phyloP scores from a whole-genome alignment of 92 coral and sea anemone genomes.

The Porites lobata region DNA sequence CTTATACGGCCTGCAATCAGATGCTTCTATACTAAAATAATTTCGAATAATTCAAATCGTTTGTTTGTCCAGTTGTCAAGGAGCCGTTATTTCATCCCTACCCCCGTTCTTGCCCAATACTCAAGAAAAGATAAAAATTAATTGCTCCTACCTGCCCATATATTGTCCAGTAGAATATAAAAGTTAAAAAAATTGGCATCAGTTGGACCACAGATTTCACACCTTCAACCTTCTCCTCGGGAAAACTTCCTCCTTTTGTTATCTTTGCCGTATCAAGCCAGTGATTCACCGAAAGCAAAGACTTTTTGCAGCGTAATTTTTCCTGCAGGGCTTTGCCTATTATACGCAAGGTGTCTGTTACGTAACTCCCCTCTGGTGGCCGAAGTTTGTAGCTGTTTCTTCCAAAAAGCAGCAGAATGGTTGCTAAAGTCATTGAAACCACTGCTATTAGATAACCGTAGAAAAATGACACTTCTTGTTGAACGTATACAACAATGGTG shows the following conservation, averaged over 20 bases:
- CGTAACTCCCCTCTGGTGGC: conserved; percentile 82
- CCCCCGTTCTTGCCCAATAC: too few species aligned
- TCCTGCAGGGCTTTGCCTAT: conserved; percentile 45
- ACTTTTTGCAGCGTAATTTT: conserved; percentile 4
- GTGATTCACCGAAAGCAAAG: not conserved
- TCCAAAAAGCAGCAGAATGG: conserved; percentile 75
- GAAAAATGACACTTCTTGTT: conserved; percentile 83
- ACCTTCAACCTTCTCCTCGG: conserved; percentile 85
- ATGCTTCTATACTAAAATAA: too few species aligned
- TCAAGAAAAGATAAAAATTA: too few species aligned
- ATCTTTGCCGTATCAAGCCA: conserved; percentile 92
- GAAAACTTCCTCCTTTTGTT: conserved; percentile 77
- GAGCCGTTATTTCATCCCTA: too few species aligned
- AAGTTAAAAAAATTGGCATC: conserved; percentile 86
- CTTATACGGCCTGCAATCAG: too few species aligned
- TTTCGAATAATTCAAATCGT: too few species aligned
- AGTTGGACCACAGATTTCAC: conserved; percentile 83
- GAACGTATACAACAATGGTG: conserved; percentile 87
- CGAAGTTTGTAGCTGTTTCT: conserved; percentile 64
- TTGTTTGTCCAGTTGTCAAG: too few species aligned
- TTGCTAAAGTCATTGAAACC: conserved; percentile 69
- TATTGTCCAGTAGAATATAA: conserved; percentile 86
- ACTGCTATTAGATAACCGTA: conserved; percentile 85
- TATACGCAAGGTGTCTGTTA: conserved; percentile 77
- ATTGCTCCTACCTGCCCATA: conserved; percentile 79